phyloP scores from a whole-genome alignment of 2,888 invertebrate species.

The Mythimna ferrago region DNA sequence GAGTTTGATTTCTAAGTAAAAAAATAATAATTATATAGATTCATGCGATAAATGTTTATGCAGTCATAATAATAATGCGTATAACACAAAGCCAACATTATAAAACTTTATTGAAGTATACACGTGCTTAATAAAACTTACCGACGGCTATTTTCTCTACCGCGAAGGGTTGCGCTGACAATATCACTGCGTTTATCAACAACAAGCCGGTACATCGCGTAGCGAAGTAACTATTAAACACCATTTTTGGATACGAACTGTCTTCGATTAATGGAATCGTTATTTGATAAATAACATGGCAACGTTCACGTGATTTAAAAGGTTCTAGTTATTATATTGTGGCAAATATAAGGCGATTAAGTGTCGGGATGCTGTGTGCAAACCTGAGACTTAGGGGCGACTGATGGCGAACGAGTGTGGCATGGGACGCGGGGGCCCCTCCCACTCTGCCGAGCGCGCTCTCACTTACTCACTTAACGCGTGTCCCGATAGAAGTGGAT shows the following conservation, averaged over 20 bases:
- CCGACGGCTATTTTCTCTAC: constrained; percentile 88
- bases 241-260: constrained; percentile 66
- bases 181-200: constrained; percentile 76
- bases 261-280: constrained; percentile 21
- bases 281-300: constrained; percentile 53
- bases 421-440: constrained; percentile 78
- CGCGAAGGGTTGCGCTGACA: constrained; percentile 82
- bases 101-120: constrained; percentile 3
- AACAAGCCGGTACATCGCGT: constrained; percentile 76
- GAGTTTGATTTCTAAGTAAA: not conserved
- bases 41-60: not conserved
- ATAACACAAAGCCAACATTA: constrained; percentile 20
- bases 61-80: not conserved
- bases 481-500: constrained; percentile 44
- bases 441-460: constrained; percentile 72
- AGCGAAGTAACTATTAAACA: constrained; percentile 63
- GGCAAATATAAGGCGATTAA: constrained; percentile 71
- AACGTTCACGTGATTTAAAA: constrained; percentile 47
- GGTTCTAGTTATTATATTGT: constrained; percentile 63
- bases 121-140: constrained; percentile 73
- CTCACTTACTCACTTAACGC: constrained; percentile 71
- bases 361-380: constrained; percentile 86
- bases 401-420: constrained; percentile 83
- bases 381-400: constrained; percentile 89
- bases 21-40: not conserved